Evolutionary conservation across 2,113 vertebrate genomes (phyloP).

Genomic region (Platichthys flesus): DNA sequence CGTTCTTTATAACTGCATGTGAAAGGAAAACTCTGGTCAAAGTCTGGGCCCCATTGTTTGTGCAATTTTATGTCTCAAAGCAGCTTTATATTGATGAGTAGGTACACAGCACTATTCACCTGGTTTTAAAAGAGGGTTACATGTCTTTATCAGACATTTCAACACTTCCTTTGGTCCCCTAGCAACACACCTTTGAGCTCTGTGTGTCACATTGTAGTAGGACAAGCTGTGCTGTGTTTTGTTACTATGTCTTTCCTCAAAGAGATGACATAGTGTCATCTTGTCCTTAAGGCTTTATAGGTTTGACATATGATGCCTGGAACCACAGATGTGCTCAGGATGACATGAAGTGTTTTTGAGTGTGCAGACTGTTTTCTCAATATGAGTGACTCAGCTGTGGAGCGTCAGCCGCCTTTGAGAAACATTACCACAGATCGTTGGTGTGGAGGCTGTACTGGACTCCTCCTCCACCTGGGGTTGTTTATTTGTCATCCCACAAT

Average conservation of each 20-base stretch:
- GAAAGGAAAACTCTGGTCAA: no score
- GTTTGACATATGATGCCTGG: conserved; percentile 3
- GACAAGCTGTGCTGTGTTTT: no score
- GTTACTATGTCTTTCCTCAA: not conserved
- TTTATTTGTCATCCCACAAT: conserved; percentile 76
- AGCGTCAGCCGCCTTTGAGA: conserved; percentile 59
- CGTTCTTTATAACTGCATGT: no score
- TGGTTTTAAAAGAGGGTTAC: not conserved
- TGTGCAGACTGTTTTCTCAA: conserved; percentile 32
- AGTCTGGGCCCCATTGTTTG: no score
- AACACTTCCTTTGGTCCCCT: no score
- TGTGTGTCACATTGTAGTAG: no score
- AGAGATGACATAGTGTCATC: not conserved
- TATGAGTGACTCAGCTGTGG: conserved; percentile 64
- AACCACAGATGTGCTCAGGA: conserved; percentile 47
- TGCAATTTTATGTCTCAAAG: no score
- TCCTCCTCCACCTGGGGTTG: conserved; percentile 65
- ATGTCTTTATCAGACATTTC: no score
- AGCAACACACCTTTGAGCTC: no score
- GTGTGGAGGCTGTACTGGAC: conserved; percentile 63
- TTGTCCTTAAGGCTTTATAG: not conserved
- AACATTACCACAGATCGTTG: conserved; percentile 51
- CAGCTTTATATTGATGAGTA: no score
- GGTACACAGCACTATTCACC: not conserved
- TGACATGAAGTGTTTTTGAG: conserved; percentile 25